A percentile compares a stretch with the other conserved stretches of the same genome.
Conservation (phyloP, 2,797 vertebrate genomes). For the Coreius guichenoti region DNA sequence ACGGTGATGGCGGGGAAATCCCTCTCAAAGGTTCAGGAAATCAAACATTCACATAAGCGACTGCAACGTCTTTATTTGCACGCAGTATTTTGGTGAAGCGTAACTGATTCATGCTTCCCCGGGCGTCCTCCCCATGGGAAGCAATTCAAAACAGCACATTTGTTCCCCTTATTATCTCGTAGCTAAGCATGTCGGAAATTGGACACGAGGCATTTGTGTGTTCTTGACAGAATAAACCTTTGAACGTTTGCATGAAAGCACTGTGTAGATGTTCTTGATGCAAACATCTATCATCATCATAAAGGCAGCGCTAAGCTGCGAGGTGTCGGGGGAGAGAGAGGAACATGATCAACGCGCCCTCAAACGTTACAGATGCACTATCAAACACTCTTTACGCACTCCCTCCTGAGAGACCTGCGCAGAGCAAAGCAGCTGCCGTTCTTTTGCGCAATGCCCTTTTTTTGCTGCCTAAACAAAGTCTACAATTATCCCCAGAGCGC, state of each 20-base stretch:
- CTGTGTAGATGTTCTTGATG: slow-evolving; percentile 52
- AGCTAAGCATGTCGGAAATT: slow-evolving; percentile 22
- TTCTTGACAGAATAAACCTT: slow-evolving; percentile 43
- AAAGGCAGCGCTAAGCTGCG: slow-evolving; percentile 71
- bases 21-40: slow-evolving; percentile 29
- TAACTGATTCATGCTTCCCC: slow-evolving; percentile 28
- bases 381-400: slow-evolving; percentile 72
- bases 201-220: slow-evolving; percentile 30
- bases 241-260: slow-evolving; percentile 33
- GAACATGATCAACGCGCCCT: slow-evolving; percentile 63
- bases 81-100: not conserved
- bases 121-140: slow-evolving; percentile 19
- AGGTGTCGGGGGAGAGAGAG: slow-evolving; percentile 65
- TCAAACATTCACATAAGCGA: slow-evolving; percentile 6
- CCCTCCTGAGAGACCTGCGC: slow-evolving; percentile 54
- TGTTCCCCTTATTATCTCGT: slow-evolving; percentile 29
- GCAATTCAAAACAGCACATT: slow-evolving; percentile 10
- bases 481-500: slow-evolving; percentile 28
- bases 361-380: slow-evolving; percentile 67
- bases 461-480: slow-evolving; percentile 47
- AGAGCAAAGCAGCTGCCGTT: slow-evolving; percentile 63
- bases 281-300: slow-evolving; percentile 78
- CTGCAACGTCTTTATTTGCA: slow-evolving; percentile 12
- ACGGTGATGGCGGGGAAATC: not conserved
- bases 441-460: slow-evolving; percentile 9